These are phyloP conservation scores for Mycteria americana DNA, from an alignment of 2,797 vertebrate species.

Conservation along the genomic window DNA sequence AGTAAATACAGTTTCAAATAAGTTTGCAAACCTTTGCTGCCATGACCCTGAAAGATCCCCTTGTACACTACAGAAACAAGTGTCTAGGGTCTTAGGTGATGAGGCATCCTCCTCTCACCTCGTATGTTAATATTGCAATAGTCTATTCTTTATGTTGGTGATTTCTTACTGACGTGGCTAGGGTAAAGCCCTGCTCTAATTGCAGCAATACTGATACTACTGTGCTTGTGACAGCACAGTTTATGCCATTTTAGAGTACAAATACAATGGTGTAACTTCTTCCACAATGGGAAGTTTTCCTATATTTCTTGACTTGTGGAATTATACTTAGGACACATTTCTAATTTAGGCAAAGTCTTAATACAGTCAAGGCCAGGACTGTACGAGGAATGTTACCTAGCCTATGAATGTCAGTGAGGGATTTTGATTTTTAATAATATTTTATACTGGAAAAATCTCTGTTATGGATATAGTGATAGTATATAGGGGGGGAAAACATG, in stretches of 20 bases:
- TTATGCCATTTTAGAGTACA: background rate
- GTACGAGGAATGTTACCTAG: background rate
- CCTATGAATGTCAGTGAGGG: background rate
- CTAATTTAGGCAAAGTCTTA: background rate
- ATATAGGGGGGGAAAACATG: background rate
- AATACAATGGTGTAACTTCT: background rate
- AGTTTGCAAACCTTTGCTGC: background rate
- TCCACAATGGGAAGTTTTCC: background rate
- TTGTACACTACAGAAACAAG: background rate
- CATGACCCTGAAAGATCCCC: background rate
- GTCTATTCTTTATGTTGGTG: background rate
- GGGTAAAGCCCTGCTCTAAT: background rate
- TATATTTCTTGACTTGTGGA: background rate
- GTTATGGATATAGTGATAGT: background rate
- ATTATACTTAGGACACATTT: background rate
- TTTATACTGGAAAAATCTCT: background rate
- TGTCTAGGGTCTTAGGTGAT: background rate
- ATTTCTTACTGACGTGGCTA: background rate
- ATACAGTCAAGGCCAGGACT: background rate
- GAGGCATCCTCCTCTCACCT: background rate
- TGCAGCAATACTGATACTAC: background rate
- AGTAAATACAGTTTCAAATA: background rate
- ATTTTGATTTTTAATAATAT: background rate
- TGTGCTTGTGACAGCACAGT: background rate
- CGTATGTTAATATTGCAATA: accelerated